These are phyloP conservation scores for Chaenocephalus aceratus DNA, from an alignment of 2,113 vertebrate species.

Conservation along the genomic window DNA sequence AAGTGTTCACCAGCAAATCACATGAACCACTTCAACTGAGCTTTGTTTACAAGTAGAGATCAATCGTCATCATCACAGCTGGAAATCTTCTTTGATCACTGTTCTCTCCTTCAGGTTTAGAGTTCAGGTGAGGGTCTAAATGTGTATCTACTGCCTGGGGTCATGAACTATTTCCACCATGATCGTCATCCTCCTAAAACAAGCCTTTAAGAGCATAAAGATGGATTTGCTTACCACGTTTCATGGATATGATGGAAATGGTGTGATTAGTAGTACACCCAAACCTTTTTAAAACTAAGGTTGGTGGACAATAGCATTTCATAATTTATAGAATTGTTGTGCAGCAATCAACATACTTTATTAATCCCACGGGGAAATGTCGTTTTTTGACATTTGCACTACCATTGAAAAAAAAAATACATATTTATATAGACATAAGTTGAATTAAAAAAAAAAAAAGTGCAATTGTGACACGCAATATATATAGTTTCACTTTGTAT, in stretches of 20 bases:
- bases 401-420: too few relatives aligned
- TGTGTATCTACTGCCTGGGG: neutral
- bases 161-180: neutral
- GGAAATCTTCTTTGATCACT: neutral
- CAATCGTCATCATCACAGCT: neutral
- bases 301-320: neutral
- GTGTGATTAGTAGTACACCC: neutral
- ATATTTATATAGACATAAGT: too few relatives aligned
- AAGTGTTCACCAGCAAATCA: slow-evolving; percentile 1
- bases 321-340: too few relatives aligned
- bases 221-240: too few relatives aligned
- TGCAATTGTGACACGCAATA: too few relatives aligned
- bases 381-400: too few relatives aligned
- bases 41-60: neutral
- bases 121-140: neutral
- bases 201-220: neutral
- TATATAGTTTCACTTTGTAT: too few relatives aligned
- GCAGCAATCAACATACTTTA: too few relatives aligned
- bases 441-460: too few relatives aligned
- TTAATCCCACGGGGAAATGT: too few relatives aligned
- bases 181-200: neutral
- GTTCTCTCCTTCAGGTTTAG: neutral
- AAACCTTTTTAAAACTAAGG: neutral
- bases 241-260: neutral
- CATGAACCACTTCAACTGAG: neutral